Evolutionary conservation across 2,888 invertebrate genomes (phyloP), one percentile per base, ranked within the genome.

Genomic region (Drosophila pseudotakahashii): DNA sequence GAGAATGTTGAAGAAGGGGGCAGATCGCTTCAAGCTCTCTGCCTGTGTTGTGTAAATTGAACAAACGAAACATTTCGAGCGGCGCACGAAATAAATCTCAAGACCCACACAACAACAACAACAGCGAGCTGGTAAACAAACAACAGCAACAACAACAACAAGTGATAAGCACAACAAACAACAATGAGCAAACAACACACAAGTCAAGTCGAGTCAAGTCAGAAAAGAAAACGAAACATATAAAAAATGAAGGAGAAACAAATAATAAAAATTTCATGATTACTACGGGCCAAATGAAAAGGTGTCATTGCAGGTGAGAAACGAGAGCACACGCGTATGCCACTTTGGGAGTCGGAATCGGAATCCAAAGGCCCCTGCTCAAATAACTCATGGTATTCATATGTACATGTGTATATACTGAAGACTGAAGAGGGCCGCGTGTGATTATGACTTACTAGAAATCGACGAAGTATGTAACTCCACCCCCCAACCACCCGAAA

Each of bases 281-380:
- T 81, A 80, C 80, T 73, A 62, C 72, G 47, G 58, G 48, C 39
- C 53, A 44, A 51, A 58, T 59, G 37, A 52, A 54, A 68, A 82
- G 81, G 86, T 82, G 82, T 83, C 81, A 75, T 81, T 81, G 76
- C 79, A 81, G 87, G 84, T 84, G 87, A 84, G 87, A 84, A 84
- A 84, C 87, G 87, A 78, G 84, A 81, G 81, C 83, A 84, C 81
- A 81, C 78, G 79, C 71, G 81, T 74, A 51, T 67, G 51, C 71
- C 71, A 42, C 50, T 57, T 47, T 55, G 55, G 54, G 5, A 44
- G 30, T 42, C 55, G 34, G 9, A 44, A n/a, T n/a, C n/a, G n/a
- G n/a, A 32, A 32, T 26, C 54, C 45, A n/a, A 2, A 44, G 44
- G 23, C 44, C 44, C 23, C 44, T 23, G 23, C 44, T 14, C 30